A percentile compares a stretch with the other conserved stretches of the same genome.
These are phyloP conservation scores for Nothocercus julius DNA, from an alignment of 2,113 vertebrate species.

Conservation along the genomic window DNA sequence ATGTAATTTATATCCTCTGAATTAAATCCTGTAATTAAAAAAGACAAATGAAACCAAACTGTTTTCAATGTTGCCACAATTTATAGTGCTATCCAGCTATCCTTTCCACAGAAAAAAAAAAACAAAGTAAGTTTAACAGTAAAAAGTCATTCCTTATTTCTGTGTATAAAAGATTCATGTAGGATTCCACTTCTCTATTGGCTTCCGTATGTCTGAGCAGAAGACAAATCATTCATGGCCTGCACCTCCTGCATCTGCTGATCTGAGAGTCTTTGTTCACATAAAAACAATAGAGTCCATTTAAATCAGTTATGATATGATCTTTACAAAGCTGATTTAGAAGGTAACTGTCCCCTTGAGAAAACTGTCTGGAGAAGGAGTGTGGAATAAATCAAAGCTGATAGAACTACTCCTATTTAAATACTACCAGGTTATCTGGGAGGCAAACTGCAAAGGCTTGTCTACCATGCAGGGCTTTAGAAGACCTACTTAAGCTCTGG, in stretches of 20 bases:
- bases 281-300: slow-evolving; percentile 1
- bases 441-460: background rate
- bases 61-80: background rate
- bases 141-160: background rate
- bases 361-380: background rate
- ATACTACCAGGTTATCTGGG: background rate
- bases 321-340: slow-evolving; percentile 46
- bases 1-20: background rate
- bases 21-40: background rate
- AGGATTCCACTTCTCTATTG: background rate
- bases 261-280: slow-evolving; percentile 13
- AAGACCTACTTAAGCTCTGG: background rate
- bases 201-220: background rate
- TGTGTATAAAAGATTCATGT: background rate
- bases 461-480: background rate
- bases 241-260: background rate
- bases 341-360: slow-evolving; percentile 30
- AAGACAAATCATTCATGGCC: background rate
- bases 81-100: background rate
- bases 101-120: background rate
- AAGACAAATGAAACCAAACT: too few relatives aligned
- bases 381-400: background rate
- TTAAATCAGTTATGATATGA: background rate
- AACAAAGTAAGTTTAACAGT: background rate
- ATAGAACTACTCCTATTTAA: background rate